Evolutionary conservation across 2,888 invertebrate genomes (phyloP).

Genomic region (Smittia aterrima): DNA sequence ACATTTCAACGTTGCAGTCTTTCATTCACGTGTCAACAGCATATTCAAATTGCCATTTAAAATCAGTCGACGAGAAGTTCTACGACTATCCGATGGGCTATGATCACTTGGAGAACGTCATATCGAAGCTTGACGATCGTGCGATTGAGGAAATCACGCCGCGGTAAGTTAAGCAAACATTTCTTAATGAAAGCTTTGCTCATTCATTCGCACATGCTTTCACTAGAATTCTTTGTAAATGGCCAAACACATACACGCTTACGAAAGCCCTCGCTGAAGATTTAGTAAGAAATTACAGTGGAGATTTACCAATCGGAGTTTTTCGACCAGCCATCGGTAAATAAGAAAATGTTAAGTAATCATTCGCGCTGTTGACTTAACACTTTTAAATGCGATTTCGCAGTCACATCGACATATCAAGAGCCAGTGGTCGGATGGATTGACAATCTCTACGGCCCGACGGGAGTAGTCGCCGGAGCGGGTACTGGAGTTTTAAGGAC

Average conservation of each 20-base stretch:
- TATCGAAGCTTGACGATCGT: slow-evolving; percentile 57
- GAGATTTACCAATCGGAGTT: slow-evolving; percentile 68
- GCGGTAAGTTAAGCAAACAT: slow-evolving; percentile 54
- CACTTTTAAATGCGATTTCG: slow-evolving; percentile 44
- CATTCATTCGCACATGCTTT: background rate
- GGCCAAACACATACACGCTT: slow-evolving; percentile 85
- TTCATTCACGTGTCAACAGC: slow-evolving; percentile 79
- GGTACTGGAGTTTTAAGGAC: slow-evolving; percentile 68
- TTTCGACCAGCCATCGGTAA: slow-evolving; percentile 78
- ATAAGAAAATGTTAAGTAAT: slow-evolving; percentile 20
- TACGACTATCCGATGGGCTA: slow-evolving; percentile 60
- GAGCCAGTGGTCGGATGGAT: slow-evolving; percentile 71
- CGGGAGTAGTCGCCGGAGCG: slow-evolving; percentile 56
- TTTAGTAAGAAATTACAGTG: slow-evolving; percentile 60
- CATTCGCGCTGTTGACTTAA: background rate
- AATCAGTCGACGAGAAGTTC: slow-evolving; percentile 65
- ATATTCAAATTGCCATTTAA: slow-evolving; percentile 69
- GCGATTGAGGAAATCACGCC: slow-evolving; percentile 56
- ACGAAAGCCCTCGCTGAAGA: slow-evolving; percentile 83
- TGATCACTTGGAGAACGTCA: slow-evolving; percentile 55
- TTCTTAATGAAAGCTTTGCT: background rate
- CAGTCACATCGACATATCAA: slow-evolving; percentile 60
- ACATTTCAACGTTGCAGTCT: slow-evolving; percentile 55
- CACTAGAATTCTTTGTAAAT: slow-evolving; percentile 60
- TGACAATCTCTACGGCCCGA: slow-evolving; percentile 70